Conservation (phyloP, 2,888 invertebrate species). For the Leptinotarsa haldemani region DNA sequence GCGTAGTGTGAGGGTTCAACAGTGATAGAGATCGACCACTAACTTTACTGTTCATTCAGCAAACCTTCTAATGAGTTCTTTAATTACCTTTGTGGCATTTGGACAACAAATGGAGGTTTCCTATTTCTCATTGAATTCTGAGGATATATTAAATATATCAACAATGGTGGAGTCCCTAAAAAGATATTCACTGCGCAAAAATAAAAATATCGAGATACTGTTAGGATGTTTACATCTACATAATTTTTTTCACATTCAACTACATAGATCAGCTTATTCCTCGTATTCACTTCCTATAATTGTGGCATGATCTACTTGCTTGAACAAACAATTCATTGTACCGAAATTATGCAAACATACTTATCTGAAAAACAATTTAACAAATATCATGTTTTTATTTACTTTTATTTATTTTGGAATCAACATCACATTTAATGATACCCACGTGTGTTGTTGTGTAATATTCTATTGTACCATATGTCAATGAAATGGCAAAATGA, state of each 20-base stretch:
- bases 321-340: constrained; percentile 26
- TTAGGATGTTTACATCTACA: neutral
- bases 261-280: neutral
- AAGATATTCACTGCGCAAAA: too few relatives aligned
- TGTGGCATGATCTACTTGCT: constrained; percentile 20
- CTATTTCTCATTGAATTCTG: too few relatives aligned
- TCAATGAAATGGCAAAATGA: constrained; percentile 8
- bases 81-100: too few relatives aligned
- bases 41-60: too few relatives aligned
- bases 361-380: constrained; percentile 37
- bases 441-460: constrained; percentile 39
- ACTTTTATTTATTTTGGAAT: constrained; percentile 45
- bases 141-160: too few relatives aligned
- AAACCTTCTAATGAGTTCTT: too few relatives aligned
- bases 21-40: too few relatives aligned
- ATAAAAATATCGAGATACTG: too few relatives aligned
- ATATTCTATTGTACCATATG: constrained; percentile 17
- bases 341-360: constrained; percentile 38
- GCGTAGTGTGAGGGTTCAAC: too few relatives aligned
- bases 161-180: too few relatives aligned
- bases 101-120: too few relatives aligned
- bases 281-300: constrained; percentile 22
- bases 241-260: neutral
- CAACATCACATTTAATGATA: constrained; percentile 44
- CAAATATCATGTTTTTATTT: constrained; percentile 45